phyloP scores from a whole-genome alignment of 2,888 invertebrate genomes.

The Amblyjoppa fuscipennis region DNA sequence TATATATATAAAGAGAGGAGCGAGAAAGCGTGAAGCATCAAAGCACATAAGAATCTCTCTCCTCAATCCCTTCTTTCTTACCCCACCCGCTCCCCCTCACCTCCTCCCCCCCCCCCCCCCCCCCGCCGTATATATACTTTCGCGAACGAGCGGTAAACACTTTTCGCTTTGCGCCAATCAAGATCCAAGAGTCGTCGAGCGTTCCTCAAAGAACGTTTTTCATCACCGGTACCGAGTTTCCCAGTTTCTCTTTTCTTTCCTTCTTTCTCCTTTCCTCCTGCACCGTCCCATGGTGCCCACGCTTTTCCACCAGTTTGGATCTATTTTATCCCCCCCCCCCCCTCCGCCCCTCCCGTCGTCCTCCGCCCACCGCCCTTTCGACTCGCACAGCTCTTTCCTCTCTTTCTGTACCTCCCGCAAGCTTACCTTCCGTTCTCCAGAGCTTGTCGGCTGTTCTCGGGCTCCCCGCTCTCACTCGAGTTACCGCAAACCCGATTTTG shows the following conservation, averaged over 20 bases:
- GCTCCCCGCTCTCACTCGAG: constrained; percentile 51
- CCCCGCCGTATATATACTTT: constrained; percentile 1
- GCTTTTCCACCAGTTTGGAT: constrained; percentile 37
- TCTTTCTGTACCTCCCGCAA: not conserved
- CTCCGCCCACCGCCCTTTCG: constrained; percentile 21
- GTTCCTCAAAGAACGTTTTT: constrained; percentile 64
- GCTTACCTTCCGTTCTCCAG: constrained; percentile 39
- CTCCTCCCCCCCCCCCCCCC: not conserved
- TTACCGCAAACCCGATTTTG: constrained; percentile 70
- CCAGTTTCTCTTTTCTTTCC: constrained; percentile 52
- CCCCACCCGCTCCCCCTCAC: not conserved
- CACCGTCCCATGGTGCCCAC: not conserved
- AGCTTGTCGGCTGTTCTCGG: constrained; percentile 4
- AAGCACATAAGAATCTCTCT: constrained; percentile 27
- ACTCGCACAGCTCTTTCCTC: constrained; percentile 1
- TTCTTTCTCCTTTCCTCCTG: not conserved
- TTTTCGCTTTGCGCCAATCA: constrained; percentile 59
- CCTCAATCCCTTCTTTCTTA: too few relatives aligned
- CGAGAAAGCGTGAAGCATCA: constrained; percentile 13
- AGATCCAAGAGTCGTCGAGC: constrained; percentile 54
- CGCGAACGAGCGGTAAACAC: constrained; percentile 61
- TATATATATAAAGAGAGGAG: constrained; percentile 9
- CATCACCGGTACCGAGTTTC: constrained; percentile 49
- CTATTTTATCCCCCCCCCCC: constrained; percentile 16
- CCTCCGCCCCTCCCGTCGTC: not conserved